Conservation (phyloP, 2,797 vertebrate genomes). For the Luscinia luscinia region DNA sequence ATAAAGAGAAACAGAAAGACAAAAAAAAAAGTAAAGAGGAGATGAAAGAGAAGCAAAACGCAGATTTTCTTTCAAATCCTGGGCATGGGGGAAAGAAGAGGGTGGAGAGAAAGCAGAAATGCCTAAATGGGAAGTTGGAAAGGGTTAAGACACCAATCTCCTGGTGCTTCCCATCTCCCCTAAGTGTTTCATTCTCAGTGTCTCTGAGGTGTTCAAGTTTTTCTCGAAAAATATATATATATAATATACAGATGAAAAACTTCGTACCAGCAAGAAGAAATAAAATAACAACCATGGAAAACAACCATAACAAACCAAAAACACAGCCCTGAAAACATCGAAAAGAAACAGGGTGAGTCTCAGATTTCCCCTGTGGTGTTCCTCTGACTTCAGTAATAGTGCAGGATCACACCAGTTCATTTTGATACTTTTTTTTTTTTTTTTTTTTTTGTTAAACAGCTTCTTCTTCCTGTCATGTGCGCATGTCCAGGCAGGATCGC, state of each 20-base stretch:
- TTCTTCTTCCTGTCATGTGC: slow-evolving; percentile 60
- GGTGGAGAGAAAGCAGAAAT: neutral
- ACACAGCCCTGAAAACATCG: slow-evolving; percentile 54
- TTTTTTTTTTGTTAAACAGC: neutral
- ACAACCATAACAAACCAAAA: slow-evolving; percentile 57
- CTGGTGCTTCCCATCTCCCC: neutral
- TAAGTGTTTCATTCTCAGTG: slow-evolving; percentile 36
- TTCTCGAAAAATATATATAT: slow-evolving; percentile 30
- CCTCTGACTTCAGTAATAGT: slow-evolving; percentile 54
- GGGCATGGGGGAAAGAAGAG: neutral
- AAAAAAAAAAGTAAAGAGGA: neutral
- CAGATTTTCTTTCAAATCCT: slow-evolving; percentile 38
- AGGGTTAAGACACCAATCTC: neutral
- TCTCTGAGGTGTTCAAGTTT: slow-evolving; percentile 68
- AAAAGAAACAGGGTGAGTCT: slow-evolving; percentile 59
- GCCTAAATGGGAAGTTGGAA: slow-evolving; percentile 1
- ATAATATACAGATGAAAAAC: slow-evolving; percentile 30
- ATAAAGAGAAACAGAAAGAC: neutral
- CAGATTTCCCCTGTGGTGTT: slow-evolving; percentile 49
- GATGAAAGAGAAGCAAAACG: slow-evolving; percentile 33
- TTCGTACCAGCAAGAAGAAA: slow-evolving; percentile 68
- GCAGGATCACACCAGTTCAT: slow-evolving; percentile 63
- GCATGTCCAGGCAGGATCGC: slow-evolving; percentile 55
- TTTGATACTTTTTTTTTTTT: neutral
- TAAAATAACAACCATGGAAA: slow-evolving; percentile 49